Conservation (phyloP, 1,140 invertebrate species). For the Drosophila asahinai region DNA sequence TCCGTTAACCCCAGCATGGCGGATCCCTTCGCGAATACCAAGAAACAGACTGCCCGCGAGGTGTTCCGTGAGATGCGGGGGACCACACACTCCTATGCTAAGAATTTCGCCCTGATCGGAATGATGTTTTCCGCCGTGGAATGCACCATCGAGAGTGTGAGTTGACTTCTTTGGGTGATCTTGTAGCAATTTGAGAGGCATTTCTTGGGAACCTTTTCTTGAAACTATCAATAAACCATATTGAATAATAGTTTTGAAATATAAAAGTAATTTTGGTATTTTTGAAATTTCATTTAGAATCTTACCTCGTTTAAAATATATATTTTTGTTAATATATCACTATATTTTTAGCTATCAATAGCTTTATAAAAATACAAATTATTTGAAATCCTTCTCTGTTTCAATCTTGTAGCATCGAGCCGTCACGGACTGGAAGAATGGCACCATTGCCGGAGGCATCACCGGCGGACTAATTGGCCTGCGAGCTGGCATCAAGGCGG, state of each 20-base stretch:
- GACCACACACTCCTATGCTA: constrained; percentile 96
- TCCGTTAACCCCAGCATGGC: constrained; percentile 96
- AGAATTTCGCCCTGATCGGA: constrained; percentile 98
- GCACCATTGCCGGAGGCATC: constrained; percentile 96
- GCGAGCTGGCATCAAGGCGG: constrained; percentile 97
- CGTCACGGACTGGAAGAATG: constrained; percentile 98
- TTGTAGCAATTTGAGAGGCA: no score
- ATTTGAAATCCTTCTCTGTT: not conserved
- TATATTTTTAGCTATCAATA: no score
- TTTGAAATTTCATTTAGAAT: not conserved
- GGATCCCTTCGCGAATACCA: constrained; percentile 88
- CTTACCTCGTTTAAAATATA: no score
- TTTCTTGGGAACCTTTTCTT: no score
- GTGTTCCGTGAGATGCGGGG: constrained; percentile 96
- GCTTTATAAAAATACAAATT: no score
- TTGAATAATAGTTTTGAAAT: not conserved
- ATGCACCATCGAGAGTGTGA: constrained; percentile 95
- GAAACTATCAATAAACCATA: not conserved
- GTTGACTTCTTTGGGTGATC: constrained; percentile 39
- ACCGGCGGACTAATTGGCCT: constrained; percentile 98
- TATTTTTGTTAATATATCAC: no score
- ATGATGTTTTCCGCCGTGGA: constrained; percentile 96
- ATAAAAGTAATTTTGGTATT: not conserved
- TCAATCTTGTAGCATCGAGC: constrained; percentile 90
- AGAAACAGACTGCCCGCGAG: constrained; percentile 93